Evolutionary conservation across 1,140 invertebrate species (phyloP).

Genomic region (Anastrepha obliqua): DNA sequence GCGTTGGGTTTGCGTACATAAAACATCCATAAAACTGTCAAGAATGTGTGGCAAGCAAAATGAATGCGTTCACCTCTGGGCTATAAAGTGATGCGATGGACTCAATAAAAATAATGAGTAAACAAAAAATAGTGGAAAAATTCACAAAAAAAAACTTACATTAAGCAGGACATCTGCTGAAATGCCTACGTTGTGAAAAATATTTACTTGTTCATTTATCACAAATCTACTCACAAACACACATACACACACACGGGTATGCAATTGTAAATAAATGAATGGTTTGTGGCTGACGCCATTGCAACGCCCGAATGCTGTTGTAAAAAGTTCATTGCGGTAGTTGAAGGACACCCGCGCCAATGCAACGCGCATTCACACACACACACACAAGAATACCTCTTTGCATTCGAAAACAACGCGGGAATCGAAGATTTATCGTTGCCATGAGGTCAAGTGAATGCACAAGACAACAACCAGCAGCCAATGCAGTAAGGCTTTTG

Average conservation of each 20-base stretch:
- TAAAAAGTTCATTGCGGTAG: constrained; percentile 33
- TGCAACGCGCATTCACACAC: not conserved
- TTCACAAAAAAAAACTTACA: not conserved
- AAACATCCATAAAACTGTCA: constrained; percentile 28
- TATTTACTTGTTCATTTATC: not conserved
- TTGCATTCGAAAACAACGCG: constrained; percentile 3
- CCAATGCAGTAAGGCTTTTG: not conserved
- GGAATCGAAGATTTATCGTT: constrained; percentile 27
- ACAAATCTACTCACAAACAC: not conserved
- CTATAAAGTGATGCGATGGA: not conserved
- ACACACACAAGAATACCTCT: not conserved
- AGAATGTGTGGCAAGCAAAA: not conserved
- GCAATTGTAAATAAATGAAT: too few species aligned
- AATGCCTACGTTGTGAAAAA: not conserved
- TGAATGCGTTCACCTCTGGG: constrained; percentile 3
- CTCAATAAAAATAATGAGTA: not conserved
- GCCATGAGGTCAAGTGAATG: constrained; percentile 48
- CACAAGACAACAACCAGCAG: not conserved
- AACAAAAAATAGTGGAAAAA: not conserved
- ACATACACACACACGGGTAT: not conserved
- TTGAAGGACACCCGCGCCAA: constrained; percentile 28
- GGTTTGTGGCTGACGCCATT: not conserved
- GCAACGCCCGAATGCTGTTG: constrained; percentile 26
- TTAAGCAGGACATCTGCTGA: constrained; percentile 32
- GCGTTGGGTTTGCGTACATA: constrained; percentile 7